Evolutionary conservation across 2,888 invertebrate species (phyloP).

Genomic region (Drosophila paucipuncta): DNA sequence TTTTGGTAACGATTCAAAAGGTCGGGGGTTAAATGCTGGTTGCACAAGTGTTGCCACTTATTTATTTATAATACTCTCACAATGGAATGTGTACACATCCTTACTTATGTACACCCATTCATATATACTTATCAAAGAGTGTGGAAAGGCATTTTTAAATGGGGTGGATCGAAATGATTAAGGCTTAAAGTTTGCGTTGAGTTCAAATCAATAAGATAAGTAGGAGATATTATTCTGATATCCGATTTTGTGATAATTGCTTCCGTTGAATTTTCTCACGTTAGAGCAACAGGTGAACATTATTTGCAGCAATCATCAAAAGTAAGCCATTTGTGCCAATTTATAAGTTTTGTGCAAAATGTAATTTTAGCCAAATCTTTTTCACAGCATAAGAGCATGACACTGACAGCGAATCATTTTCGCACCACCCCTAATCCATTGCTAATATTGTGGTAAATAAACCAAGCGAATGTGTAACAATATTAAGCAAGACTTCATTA

Average conservation of each 20-base stretch:
- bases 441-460: constrained; percentile 28
- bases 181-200: neutral
- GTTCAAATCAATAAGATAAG: neutral
- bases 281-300: constrained; percentile 1
- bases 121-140: neutral
- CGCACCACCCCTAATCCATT: constrained; percentile 36
- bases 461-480: constrained; percentile 1
- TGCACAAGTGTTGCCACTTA: constrained; percentile 30
- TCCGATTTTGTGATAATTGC: neutral
- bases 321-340: constrained; percentile 8
- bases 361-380: constrained; percentile 40
- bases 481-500: neutral
- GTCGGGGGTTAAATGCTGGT: constrained; percentile 8
- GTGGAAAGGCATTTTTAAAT: neutral
- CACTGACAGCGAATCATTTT: constrained; percentile 53
- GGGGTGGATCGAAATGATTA: neutral
- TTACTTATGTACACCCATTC: neutral
- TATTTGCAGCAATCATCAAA: neutral
- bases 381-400: constrained; percentile 32
- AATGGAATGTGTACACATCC: neutral
- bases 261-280: neutral
- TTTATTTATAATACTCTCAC: constrained; percentile 1
- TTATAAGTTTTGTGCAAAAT: constrained; percentile 19
- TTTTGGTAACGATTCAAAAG: constrained; percentile 13
- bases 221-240: neutral